A percentile compares a stretch with the other conserved stretches of the same genome.
Conservation (phyloP, 2,113 vertebrate species). For the Nasalis larvatus region DNA sequence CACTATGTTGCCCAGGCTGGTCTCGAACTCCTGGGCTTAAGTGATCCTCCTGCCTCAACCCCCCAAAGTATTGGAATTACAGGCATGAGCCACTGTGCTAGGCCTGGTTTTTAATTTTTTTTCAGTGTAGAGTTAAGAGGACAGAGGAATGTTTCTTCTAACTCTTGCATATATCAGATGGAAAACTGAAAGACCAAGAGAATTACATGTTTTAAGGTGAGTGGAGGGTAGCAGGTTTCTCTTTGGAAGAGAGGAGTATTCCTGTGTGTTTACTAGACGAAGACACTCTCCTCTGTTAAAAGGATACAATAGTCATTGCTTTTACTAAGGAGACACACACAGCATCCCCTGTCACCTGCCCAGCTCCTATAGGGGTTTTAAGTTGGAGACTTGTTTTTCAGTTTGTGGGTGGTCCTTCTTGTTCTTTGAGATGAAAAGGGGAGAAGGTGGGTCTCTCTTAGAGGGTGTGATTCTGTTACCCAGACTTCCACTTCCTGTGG, state of each 20-base stretch:
- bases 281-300: not conserved
- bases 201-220: not conserved
- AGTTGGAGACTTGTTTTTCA: not conserved
- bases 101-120: too few species aligned
- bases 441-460: not conserved
- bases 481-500: slow-evolving; percentile 42
- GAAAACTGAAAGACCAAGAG: not conserved
- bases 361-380: not conserved
- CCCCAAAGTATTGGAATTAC: too few species aligned
- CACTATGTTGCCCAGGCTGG: too few species aligned
- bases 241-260: not conserved
- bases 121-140: not conserved
- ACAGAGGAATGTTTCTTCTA: not conserved
- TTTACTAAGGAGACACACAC: accelerated
- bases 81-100: too few species aligned
- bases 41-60: too few species aligned
- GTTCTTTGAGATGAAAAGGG: not conserved
- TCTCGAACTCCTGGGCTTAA: too few species aligned
- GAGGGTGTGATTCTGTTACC: not conserved
- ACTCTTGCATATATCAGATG: not conserved
- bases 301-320: too few species aligned
- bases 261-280: not conserved
- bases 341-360: not conserved
- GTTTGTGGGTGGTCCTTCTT: not conserved
- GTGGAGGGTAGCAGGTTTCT: not conserved